A percentile compares a stretch with the other conserved stretches of the same genome.
Conservation (phyloP, 2,888 invertebrate species). For the Hypsopygia costalis region DNA sequence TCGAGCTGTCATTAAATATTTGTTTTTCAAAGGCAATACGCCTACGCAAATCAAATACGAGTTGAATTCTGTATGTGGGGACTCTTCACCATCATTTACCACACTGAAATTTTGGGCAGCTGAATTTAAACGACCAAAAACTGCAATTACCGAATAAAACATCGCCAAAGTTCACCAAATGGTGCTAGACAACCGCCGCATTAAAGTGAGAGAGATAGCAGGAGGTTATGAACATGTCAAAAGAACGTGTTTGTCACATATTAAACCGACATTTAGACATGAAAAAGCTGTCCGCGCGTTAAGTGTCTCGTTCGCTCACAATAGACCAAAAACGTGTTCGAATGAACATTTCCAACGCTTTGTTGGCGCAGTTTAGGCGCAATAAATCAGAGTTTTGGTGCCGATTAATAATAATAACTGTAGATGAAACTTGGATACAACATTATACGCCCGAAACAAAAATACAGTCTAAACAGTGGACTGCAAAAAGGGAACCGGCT, state of each 20-base stretch:
- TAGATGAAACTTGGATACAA: slow-evolving; percentile 5
- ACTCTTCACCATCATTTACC: slow-evolving; percentile 17
- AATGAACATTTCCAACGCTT: slow-evolving; percentile 13
- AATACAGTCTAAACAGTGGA: slow-evolving; percentile 13
- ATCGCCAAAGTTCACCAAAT: slow-evolving; percentile 20
- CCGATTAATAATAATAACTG: slow-evolving; percentile 5
- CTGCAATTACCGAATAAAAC: slow-evolving; percentile 5
- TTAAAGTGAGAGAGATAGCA: slow-evolving; percentile 9
- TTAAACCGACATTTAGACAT: slow-evolving; percentile 4
- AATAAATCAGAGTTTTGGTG: slow-evolving; percentile 14
- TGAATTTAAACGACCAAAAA: slow-evolving; percentile 21
- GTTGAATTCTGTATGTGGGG: slow-evolving; percentile 15
- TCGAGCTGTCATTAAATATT: slow-evolving; percentile 12
- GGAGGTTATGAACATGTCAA: slow-evolving; percentile 10
- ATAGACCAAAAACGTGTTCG: slow-evolving; percentile 13
- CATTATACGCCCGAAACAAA: slow-evolving; percentile 8
- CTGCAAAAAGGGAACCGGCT: neutral
- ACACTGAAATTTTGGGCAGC: slow-evolving; percentile 20
- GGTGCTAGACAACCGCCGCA: slow-evolving; percentile 14
- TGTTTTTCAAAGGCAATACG: slow-evolving; percentile 6
- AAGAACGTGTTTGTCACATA: slow-evolving; percentile 10
- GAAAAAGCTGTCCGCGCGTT: slow-evolving; percentile 8
- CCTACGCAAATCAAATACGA: slow-evolving; percentile 16
- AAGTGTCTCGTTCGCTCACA: too few species aligned
- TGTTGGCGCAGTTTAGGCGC: slow-evolving; percentile 7